Evolutionary conservation across 1,140 invertebrate species (phyloP).

Genomic region (Psilanteris sp.): DNA sequence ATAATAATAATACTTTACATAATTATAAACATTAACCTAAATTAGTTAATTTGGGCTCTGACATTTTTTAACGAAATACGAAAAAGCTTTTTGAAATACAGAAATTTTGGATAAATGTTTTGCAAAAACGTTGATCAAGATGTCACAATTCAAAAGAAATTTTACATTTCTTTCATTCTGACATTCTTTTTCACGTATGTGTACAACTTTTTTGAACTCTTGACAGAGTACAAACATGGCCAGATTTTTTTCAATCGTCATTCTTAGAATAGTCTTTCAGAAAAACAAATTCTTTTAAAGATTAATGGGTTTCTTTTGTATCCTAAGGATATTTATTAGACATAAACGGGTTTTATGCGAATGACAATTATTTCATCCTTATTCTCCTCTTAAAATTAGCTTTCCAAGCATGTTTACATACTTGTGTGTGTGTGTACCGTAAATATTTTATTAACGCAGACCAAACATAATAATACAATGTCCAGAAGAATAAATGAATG

Average conservation of each 20-base stretch:
- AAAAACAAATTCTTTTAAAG: slow-evolving; percentile 40
- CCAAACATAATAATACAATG: slow-evolving; percentile 35
- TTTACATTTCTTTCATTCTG: slow-evolving; percentile 18
- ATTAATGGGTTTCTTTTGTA: slow-evolving; percentile 49
- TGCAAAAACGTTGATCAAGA: slow-evolving; percentile 25
- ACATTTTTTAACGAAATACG: too few relatives aligned
- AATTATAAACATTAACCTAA: too few relatives aligned
- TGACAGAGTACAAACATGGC: slow-evolving; percentile 24
- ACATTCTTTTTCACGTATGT: slow-evolving; percentile 15
- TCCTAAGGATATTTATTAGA: slow-evolving; percentile 41
- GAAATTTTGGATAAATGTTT: too few relatives aligned
- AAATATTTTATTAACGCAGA: slow-evolving; percentile 33
- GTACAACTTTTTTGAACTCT: slow-evolving; percentile 24
- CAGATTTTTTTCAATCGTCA: slow-evolving; percentile 20
- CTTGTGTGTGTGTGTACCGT: slow-evolving; percentile 9
- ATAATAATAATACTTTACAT: too few relatives aligned
- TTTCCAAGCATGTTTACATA: slow-evolving; percentile 28
- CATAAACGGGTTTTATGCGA: slow-evolving; percentile 41
- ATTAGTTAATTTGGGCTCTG: neutral
- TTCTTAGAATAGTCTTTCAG: slow-evolving; percentile 39
- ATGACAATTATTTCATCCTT: slow-evolving; percentile 34
- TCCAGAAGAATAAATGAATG: slow-evolving; percentile 7
- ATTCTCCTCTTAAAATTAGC: slow-evolving; percentile 25
- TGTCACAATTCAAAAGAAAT: slow-evolving; percentile 26
- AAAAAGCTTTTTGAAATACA: too few relatives aligned